Evolutionary conservation across 2,888 invertebrate genomes (phyloP).

Genomic region (Argynnis bischoffii): DNA sequence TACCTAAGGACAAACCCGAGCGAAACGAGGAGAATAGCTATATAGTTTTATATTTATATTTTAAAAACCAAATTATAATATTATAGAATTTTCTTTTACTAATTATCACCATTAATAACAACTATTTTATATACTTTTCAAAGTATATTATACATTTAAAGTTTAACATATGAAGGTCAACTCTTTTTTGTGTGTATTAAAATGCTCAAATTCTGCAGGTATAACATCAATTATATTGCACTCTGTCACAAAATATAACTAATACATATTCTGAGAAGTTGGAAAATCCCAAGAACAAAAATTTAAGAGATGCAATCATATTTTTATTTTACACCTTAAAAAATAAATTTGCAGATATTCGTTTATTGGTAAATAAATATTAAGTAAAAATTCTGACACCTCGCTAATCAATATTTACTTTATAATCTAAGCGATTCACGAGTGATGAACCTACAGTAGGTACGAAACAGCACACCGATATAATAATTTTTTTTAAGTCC

Average conservation of each 20-base stretch:
- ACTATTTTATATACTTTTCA: no score
- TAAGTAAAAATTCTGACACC: neutral
- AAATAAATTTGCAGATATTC: slow-evolving; percentile 17
- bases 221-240: slow-evolving; percentile 23
- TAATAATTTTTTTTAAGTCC: no score
- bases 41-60: no score
- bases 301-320: slow-evolving; percentile 9
- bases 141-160: neutral
- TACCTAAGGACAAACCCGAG: no score
- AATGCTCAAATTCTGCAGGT: neutral
- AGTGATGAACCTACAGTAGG: no score
- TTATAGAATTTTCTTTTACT: no score
- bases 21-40: no score
- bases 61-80: no score
- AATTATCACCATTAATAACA: no score
- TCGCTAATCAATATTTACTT: neutral
- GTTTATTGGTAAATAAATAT: slow-evolving; percentile 5
- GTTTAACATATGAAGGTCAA: neutral
- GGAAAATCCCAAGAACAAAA: slow-evolving; percentile 19
- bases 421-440: no score
- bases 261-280: slow-evolving; percentile 28
- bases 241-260: slow-evolving; percentile 10
- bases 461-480: no score
- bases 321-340: slow-evolving; percentile 1
- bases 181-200: neutral